Evolutionary conservation across 2,888 invertebrate species (phyloP).

Genomic region (Stramonita haemastoma): DNA sequence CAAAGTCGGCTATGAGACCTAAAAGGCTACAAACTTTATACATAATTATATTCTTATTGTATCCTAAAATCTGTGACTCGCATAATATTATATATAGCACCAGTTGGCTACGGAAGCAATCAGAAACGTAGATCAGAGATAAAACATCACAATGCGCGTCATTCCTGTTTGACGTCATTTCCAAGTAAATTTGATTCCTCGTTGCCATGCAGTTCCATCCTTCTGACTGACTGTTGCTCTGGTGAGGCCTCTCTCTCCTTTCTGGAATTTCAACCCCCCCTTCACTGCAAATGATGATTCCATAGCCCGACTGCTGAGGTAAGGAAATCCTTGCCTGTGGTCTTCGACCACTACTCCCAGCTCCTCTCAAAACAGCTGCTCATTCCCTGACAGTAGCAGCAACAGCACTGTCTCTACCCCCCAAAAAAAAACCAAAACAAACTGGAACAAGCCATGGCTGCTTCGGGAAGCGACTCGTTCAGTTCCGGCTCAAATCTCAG

Average conservation of each 20-base stretch:
- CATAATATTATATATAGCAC: too few relatives aligned
- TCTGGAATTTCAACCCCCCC: background rate
- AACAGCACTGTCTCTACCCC: background rate
- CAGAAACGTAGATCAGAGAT: background rate
- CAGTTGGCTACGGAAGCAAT: too few relatives aligned
- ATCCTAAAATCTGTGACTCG: too few relatives aligned
- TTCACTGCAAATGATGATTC: background rate
- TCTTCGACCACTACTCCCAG: constrained; percentile 19
- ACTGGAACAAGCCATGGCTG: constrained; percentile 2
- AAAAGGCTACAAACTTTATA: too few relatives aligned
- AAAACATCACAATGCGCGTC: background rate
- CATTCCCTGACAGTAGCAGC: background rate
- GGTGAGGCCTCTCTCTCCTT: background rate
- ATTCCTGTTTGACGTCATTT: background rate
- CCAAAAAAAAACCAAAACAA: background rate
- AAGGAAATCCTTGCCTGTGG: background rate
- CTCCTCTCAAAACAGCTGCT: background rate
- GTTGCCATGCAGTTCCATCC: background rate
- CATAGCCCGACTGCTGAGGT: background rate
- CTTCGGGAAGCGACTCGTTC: constrained; percentile 18
- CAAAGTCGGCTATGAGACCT: too few relatives aligned
- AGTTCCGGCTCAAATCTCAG: constrained; percentile 24
- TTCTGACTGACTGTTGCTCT: constrained; percentile 3
- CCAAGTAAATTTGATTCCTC: background rate
- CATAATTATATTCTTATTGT: too few relatives aligned